Base-by-base conservation (phyloP, 1,140 invertebrate species). In the Cyclargus thomasi region DNA sequence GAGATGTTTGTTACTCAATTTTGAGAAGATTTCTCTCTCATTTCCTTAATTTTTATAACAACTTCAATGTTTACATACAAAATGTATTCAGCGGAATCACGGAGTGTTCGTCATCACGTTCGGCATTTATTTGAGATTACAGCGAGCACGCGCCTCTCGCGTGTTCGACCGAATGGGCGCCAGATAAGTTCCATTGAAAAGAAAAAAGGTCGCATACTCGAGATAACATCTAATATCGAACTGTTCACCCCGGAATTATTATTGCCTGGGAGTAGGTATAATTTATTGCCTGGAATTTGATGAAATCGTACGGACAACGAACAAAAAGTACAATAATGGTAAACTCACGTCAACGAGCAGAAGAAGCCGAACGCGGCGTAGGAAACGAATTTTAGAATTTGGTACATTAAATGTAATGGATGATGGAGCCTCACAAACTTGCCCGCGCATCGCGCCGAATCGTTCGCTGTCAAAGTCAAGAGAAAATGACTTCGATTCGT, bases 211-310 rank as follows among this genome's bases (percentile, higher is more conserved):
- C 64, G 29, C 53, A 55, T 55, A 55, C 53, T 47, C 4, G 17
- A 57, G 64, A 66, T 66, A 66, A 29, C 53, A 55, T 29, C 16
- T 66, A 66, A 29, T 55, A 55, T 23, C 64, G 55, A 65, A 23
- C 57, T 55, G 17, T 23, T 55, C 47, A 65, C 53, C 64, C 64
- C 64, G 64, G 64, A 66, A 66, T 57, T n/a, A n/a, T n/a, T n/a
- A n/a, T n/a, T n/a, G n/a, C n/a, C n/a, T n/a, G n/a, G n/a, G n/a
- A n/a, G n/a, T n/a, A n/a, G n/a, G n/a, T n/a, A n/a, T n/a, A n/a
- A n/a, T n/a, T n/a, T n/a, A n/a, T n/a, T n/a, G n/a, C n/a, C n/a
- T n/a, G n/a, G n/a, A n/a, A n/a, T n/a, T n/a, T n/a, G n/a, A n/a
- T n/a, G n/a, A n/a, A n/a, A n/a, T n/a, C n/a, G n/a, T n/a, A n/a